These are phyloP conservation scores for Drosophila pegasa DNA, from an alignment of 2,888 invertebrate species.

Conservation along the genomic window DNA sequence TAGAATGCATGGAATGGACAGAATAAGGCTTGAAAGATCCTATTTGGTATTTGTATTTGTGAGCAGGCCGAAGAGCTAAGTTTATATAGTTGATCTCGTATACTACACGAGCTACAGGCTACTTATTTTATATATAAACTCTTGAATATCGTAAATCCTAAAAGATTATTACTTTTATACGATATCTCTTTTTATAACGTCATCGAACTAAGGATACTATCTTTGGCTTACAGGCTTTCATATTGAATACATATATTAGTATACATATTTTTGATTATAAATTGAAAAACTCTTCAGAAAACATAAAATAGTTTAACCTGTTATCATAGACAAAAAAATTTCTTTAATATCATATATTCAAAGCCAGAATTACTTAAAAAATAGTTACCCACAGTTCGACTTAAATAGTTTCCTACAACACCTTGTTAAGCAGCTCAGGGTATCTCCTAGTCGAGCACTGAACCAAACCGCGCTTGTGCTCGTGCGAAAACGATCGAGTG, in stretches of 20 bases:
- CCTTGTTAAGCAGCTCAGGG: not conserved
- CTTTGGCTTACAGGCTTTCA: too few species aligned
- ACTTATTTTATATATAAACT: not conserved
- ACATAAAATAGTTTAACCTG: too few species aligned
- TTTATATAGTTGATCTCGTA: not conserved
- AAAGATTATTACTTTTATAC: not conserved
- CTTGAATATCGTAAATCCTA: not conserved
- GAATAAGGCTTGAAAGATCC: too few species aligned
- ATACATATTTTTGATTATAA: not conserved
- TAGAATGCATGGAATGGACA: not conserved
- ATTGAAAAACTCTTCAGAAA: too few species aligned
- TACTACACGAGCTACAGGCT: not conserved
- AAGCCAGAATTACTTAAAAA: too few species aligned
- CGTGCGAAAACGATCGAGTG: conserved; percentile 34
- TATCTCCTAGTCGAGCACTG: not conserved
- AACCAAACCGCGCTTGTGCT: not conserved
- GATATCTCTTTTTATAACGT: not conserved
- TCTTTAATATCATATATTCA: not conserved
- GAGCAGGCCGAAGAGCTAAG: too few species aligned
- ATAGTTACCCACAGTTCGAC: too few species aligned
- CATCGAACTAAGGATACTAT: not conserved
- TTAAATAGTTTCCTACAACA: not conserved
- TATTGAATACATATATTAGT: too few species aligned
- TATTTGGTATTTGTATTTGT: not conserved
- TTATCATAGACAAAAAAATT: too few species aligned